phyloP scores from a whole-genome alignment of 2,888 invertebrate genomes.

The Nesidiocoris tenuis region DNA sequence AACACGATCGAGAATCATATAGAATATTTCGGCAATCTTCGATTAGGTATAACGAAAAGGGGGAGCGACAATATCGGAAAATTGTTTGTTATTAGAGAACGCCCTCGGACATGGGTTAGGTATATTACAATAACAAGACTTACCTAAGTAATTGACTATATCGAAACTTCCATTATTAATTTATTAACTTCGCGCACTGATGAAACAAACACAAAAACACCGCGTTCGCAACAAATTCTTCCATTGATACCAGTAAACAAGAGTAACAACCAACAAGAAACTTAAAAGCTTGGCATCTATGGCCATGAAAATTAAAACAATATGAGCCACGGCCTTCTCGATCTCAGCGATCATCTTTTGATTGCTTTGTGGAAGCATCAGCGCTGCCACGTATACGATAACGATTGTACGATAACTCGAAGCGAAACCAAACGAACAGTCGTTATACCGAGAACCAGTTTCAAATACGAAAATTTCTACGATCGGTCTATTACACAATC shows the following conservation, averaged over 20 bases:
- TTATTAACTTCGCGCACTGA: constrained; percentile 42
- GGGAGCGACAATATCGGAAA: constrained; percentile 38
- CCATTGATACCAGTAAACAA: constrained; percentile 50
- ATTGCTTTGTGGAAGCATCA: constrained; percentile 5
- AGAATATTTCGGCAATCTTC: no score
- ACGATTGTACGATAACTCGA: no score
- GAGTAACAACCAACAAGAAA: constrained; percentile 49
- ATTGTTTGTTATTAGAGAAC: constrained; percentile 48
- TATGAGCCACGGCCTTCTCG: constrained; percentile 47
- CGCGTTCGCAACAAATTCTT: constrained; percentile 46
- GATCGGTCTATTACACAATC: no score
- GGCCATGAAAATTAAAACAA: constrained; percentile 50
- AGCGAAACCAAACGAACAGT: neutral
- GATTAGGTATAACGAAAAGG: no score
- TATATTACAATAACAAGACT: constrained; percentile 44
- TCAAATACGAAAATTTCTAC: no score
- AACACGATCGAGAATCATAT: no score
- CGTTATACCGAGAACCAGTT: neutral
- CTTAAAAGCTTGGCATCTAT: constrained; percentile 49
- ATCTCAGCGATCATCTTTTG: constrained; percentile 28
- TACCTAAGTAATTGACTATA: constrained; percentile 46
- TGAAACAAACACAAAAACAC: constrained; percentile 41
- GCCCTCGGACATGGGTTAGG: constrained; percentile 48
- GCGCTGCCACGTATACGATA: neutral
- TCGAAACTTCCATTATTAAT: constrained; percentile 46